Conservation (phyloP, 2,888 invertebrate species). For the Heliconius sara region DNA sequence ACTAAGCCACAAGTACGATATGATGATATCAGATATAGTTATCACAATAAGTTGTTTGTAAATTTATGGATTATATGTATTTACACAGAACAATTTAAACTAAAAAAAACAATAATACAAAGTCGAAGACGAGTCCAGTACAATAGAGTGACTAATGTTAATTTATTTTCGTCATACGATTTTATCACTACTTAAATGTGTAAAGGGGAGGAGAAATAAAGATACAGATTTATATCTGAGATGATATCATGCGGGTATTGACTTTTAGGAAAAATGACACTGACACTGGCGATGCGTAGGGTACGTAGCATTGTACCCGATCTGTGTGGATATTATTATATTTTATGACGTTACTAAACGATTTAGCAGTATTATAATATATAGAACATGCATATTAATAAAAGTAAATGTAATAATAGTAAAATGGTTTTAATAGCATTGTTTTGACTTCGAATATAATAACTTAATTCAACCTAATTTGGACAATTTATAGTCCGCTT, state of each 20-base stretch:
- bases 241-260: constrained; percentile 37
- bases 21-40: too few species aligned
- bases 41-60: background rate
- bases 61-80: background rate
- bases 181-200: constrained; percentile 9
- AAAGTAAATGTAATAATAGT: too few species aligned
- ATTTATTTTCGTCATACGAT: constrained; percentile 34
- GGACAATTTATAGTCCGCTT: too few species aligned
- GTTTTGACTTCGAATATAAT: too few species aligned
- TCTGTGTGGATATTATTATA: background rate
- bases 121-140: background rate
- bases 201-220: constrained; percentile 22
- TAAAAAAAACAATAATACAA: background rate
- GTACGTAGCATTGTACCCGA: background rate
- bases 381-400: too few species aligned
- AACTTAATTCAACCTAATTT: too few species aligned
- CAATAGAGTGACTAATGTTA: constrained; percentile 38
- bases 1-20: background rate
- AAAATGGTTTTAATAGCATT: too few species aligned
- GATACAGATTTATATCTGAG: constrained; percentile 27
- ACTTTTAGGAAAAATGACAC: constrained; percentile 31
- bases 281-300: constrained; percentile 23
- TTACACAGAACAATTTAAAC: background rate
- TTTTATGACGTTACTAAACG: constrained; percentile 5
- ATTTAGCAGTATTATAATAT: background rate